phyloP scores from a whole-genome alignment of 2,888 invertebrate genomes.

The Torymus tubicola region DNA sequence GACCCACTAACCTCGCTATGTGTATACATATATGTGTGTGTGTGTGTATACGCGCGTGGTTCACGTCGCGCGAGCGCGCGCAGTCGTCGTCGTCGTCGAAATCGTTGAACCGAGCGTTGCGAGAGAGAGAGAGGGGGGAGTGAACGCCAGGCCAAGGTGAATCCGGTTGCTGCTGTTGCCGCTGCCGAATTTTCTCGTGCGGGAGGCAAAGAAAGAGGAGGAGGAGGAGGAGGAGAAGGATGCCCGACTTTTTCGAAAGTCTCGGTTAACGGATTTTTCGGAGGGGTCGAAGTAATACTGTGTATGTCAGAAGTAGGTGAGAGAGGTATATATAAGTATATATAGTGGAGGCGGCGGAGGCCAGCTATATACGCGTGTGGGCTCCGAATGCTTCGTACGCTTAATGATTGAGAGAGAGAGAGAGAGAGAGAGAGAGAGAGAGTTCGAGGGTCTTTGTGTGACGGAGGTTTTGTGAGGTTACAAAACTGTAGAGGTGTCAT shows the following conservation, averaged over 20 bases:
- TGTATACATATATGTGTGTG: neutral
- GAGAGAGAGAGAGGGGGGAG: neutral
- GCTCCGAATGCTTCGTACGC: too few relatives aligned
- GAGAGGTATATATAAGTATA: neutral
- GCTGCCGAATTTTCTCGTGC: slow-evolving; percentile 40
- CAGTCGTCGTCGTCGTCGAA: slow-evolving; percentile 55
- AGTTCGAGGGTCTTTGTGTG: too few relatives aligned
- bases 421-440: too few relatives aligned
- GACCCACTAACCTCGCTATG: slow-evolving; percentile 73
- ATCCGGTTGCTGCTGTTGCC: slow-evolving; percentile 44
- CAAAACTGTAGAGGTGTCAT: too few relatives aligned
- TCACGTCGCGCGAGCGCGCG: slow-evolving; percentile 18
- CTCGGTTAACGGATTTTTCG: slow-evolving; percentile 46
- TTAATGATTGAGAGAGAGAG: too few relatives aligned
- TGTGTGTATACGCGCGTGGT: slow-evolving; percentile 13
- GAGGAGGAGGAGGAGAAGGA: slow-evolving; percentile 3
- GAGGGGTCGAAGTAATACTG: neutral
- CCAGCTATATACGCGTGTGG: too few relatives aligned
- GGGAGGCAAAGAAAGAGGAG: neutral
- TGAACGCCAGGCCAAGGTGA: slow-evolving; percentile 45
- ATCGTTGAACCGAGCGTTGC: slow-evolving; percentile 57
- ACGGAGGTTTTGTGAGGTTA: too few relatives aligned
- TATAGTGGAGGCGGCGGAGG: too few relatives aligned
- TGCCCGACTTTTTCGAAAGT: slow-evolving; percentile 39
- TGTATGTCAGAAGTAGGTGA: too few relatives aligned